Evolutionary conservation across 2,113 vertebrate genomes (phyloP).

Genomic region (Alligator mississippiensis): DNA sequence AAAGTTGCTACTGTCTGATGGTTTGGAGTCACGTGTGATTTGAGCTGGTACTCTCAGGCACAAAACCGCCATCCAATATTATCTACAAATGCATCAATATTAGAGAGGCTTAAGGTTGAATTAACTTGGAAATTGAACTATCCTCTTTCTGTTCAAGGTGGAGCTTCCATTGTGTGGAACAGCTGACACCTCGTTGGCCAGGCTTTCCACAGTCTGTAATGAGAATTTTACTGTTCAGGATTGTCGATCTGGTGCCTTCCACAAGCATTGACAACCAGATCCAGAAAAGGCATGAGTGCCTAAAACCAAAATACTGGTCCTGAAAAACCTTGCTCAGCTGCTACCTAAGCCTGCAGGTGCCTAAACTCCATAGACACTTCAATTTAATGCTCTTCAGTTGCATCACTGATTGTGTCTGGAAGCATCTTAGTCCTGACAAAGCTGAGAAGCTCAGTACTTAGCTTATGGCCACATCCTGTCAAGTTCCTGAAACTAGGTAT

Average conservation of each 20-base stretch:
- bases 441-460: neutral
- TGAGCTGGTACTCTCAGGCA: neutral
- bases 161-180: neutral
- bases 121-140: neutral
- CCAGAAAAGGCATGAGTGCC: neutral
- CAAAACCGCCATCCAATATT: neutral
- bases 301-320: neutral
- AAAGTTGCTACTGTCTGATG: neutral
- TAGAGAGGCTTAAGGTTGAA: neutral
- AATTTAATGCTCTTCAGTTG: neutral
- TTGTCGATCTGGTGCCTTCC: neutral
- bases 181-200: neutral
- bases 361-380: neutral
- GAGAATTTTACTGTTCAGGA: neutral
- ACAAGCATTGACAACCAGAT: neutral
- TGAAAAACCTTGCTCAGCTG: neutral
- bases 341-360: neutral
- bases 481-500: no score
- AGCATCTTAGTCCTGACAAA: neutral
- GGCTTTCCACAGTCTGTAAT: neutral
- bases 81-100: accelerated
- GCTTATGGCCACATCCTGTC: no score
- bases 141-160: neutral
- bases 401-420: neutral
- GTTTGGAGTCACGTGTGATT: neutral